phyloP scores from a whole-genome alignment of 2,888 invertebrate species.

The Drosophila austrosaltans region DNA sequence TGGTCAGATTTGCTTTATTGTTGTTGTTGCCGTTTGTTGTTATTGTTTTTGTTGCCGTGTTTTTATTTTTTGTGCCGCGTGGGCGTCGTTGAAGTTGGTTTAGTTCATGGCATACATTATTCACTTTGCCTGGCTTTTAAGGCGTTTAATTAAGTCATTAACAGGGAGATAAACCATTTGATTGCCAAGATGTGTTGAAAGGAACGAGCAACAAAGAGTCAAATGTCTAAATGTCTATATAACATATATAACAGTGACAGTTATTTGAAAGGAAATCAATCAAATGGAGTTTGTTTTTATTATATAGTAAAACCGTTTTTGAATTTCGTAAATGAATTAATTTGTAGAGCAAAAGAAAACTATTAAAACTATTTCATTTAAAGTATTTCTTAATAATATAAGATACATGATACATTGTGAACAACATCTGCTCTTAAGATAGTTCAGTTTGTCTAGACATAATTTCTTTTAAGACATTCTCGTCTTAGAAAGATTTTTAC shows the following conservation, averaged over 20 bases:
- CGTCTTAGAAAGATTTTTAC: no score
- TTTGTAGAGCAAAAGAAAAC: no score
- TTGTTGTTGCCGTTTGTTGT: conserved; percentile 24
- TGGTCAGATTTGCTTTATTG: conserved; percentile 45
- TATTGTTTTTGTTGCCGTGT: conserved; percentile 25
- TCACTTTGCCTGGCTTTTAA: conserved; percentile 51
- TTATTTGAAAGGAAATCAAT: background rate
- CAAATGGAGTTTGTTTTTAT: no score
- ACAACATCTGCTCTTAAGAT: no score
- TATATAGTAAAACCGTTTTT: no score
- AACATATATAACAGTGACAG: background rate
- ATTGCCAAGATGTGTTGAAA: conserved; percentile 26
- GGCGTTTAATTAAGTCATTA: conserved; percentile 73
- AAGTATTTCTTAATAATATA: no score
- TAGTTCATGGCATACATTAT: conserved; percentile 62
- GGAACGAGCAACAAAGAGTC: background rate
- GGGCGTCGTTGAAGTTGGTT: conserved; percentile 59
- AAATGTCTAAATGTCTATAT: background rate
- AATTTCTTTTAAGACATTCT: no score
- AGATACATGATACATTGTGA: no score
- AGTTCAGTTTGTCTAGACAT: no score
- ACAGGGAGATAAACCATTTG: conserved; percentile 41
- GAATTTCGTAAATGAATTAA: no score
- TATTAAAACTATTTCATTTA: no score
- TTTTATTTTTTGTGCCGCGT: conserved; percentile 44